A percentile compares a stretch with the other conserved stretches of the same genome.
These are phyloP conservation scores for Dipodomys merriami DNA, from an alignment of 2,113 vertebrate genomes.

Conservation along the genomic window DNA sequence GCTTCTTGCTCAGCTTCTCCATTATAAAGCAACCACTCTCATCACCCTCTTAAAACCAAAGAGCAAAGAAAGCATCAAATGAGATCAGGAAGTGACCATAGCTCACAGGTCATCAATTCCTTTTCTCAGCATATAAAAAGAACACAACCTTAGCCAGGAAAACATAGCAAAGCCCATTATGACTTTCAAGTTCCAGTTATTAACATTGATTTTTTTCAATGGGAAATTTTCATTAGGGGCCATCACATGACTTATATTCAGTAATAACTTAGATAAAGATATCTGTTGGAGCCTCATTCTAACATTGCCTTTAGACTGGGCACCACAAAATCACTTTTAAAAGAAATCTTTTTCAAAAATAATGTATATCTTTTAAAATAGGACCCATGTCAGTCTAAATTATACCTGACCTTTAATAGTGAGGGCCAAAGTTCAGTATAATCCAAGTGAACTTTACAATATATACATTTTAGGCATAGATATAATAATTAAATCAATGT, in stretches of 20 bases:
- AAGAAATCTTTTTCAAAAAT: not conserved
- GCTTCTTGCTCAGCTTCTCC: not conserved
- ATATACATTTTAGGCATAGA: not conserved
- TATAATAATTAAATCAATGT: not conserved
- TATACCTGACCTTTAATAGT: not conserved
- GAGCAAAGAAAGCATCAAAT: constrained; percentile 50
- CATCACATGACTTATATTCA: constrained; percentile 65
- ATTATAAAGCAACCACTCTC: constrained; percentile 43
- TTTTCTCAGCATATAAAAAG: constrained; percentile 52
- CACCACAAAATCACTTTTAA: constrained; percentile 33
- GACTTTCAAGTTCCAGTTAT: constrained; percentile 65
- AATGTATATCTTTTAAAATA: not conserved
- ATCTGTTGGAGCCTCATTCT: not conserved
- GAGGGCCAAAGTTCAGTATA: not conserved
- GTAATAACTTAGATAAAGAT: constrained; percentile 61
- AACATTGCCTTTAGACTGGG: not conserved
- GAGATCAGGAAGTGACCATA: constrained; percentile 53
- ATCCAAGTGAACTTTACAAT: not conserved
- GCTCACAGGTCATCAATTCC: constrained; percentile 52
- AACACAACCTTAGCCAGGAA: constrained; percentile 60
- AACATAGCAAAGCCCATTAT: constrained; percentile 49
- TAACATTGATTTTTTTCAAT: constrained; percentile 76
- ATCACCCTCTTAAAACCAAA: constrained; percentile 63
- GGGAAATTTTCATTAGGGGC: constrained; percentile 65
- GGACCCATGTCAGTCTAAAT: not conserved